Base-by-base conservation (phyloP, 2,113 vertebrate genomes). In the Anoplopoma fimbria region DNA sequence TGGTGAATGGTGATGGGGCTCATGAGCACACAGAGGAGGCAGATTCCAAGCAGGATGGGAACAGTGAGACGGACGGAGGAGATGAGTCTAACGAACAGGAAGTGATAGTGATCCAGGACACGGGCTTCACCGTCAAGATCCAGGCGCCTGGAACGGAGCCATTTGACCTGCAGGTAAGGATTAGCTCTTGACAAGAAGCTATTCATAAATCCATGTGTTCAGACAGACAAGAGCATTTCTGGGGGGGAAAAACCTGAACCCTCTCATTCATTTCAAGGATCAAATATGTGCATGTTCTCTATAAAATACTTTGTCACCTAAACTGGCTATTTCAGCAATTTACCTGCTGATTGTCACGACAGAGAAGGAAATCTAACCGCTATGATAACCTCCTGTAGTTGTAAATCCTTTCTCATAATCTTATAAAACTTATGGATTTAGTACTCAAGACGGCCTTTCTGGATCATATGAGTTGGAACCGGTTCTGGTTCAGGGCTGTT, bases 71-170 rank as follows among this genome's bases (percentile, higher is more conserved):
- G 0, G 97, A 98, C 1, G 90, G 91, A 0, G 94, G 92, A 9
- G 98, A 99, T 0, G 98, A 99, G 7, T 94, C 96, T 6, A 97
- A 97, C 0, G 98, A 99, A 83, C 98, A 99, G 93, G 98, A 99
- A 90, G 98, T 99, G 88, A 99, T 99, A 6, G 98, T 99, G 84
- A 99, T 99, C 86, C 98, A 99, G 95, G 98, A 99, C 92, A 99
- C 98, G 0, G 98, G 98, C 79, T 99, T 99, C 88, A 98, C 96
- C 0, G 97, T 99, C 77, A 99, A 98, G 95, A 97, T 99, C 88
- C 97, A 97, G 75, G 97, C 96, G 0, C 98, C 98, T 0, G 97
- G 96, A 12, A 96, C 97, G 0, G 98, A 99, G 91, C 96, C 96
- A 14, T 99, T 99, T 71, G 96, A 99, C 75, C 91, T 99, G 65